phyloP scores from a whole-genome alignment of 2,888 invertebrate genomes.

The Eristalis pertinax region DNA sequence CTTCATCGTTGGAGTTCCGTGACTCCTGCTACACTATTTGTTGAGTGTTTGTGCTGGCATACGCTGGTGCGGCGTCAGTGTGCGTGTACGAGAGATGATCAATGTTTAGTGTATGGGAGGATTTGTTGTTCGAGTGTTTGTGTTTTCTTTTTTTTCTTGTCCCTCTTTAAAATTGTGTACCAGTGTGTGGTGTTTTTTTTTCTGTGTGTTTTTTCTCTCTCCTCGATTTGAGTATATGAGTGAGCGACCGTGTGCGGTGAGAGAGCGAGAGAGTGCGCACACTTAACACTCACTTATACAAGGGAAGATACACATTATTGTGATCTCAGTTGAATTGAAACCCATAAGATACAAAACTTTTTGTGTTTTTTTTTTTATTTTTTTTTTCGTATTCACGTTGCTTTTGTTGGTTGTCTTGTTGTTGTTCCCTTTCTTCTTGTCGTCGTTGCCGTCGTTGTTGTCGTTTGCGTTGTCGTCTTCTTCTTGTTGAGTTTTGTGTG shows the following conservation, averaged over 20 bases:
- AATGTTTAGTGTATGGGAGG: background rate
- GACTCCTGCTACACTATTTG: slow-evolving; percentile 70
- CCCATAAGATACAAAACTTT: slow-evolving; percentile 64
- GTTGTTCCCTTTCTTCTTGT: slow-evolving; percentile 3
- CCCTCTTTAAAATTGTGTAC: background rate
- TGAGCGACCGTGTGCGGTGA: slow-evolving; percentile 16
- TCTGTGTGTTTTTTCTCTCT: background rate
- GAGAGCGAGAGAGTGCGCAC: slow-evolving; percentile 54
- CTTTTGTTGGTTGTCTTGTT: slow-evolving; percentile 20
- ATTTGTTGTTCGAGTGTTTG: slow-evolving; percentile 8
- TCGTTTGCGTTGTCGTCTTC: background rate
- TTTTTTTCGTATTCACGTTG: background rate
- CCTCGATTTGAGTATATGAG: background rate
- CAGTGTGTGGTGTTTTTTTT: background rate
- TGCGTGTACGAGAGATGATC: background rate
- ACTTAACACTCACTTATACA: slow-evolving; percentile 60
- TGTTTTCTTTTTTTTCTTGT: background rate
- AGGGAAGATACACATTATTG: slow-evolving; percentile 22
- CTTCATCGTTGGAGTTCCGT: slow-evolving; percentile 73
- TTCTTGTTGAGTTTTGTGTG: slow-evolving; percentile 52
- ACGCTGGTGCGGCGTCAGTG: slow-evolving; percentile 21
- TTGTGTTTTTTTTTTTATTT: slow-evolving; percentile 18
- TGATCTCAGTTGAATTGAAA: slow-evolving; percentile 58
- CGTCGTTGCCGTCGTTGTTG: slow-evolving; percentile 1
- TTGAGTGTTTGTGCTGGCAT: slow-evolving; percentile 23